Evolutionary conservation across 1,140 invertebrate genomes (phyloP).

Genomic region (Ceratosolen solmsi): DNA sequence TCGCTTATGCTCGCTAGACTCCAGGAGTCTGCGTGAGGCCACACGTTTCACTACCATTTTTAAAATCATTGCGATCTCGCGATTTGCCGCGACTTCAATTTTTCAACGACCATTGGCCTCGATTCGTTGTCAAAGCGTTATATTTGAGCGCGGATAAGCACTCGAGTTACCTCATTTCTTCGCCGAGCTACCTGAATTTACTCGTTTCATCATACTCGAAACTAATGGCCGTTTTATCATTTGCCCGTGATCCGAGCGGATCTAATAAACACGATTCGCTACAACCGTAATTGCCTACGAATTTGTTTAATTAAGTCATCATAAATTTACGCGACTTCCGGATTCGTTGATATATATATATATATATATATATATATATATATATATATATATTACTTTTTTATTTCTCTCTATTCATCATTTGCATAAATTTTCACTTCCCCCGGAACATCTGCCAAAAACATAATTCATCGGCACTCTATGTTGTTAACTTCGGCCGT

Average conservation of each 20-base stretch:
- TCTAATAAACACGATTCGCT: neutral
- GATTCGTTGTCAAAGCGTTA: neutral
- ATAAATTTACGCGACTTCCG: too few relatives aligned
- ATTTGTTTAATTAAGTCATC: too few relatives aligned
- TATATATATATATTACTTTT: too few relatives aligned
- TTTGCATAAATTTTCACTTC: too few relatives aligned
- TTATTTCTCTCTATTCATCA: too few relatives aligned
- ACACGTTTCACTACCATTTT: slow-evolving; percentile 1
- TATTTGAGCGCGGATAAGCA: neutral
- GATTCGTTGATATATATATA: too few relatives aligned
- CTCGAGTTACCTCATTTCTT: neutral
- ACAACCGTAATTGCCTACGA: neutral
- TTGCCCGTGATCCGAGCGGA: neutral
- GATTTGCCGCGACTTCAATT: neutral
- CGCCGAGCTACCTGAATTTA: neutral
- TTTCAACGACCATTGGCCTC: slow-evolving; percentile 14
- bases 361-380: too few relatives aligned
- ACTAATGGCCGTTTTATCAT: neutral
- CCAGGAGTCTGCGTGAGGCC: neutral
- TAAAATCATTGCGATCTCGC: neutral
- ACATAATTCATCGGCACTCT: too few relatives aligned
- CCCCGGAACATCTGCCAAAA: too few relatives aligned
- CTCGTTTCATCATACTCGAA: neutral
- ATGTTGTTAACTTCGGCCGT: too few relatives aligned
- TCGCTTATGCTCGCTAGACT: neutral